Evolutionary conservation across 1,140 invertebrate species (phyloP).

Genomic region (Heliconius hermathena): DNA sequence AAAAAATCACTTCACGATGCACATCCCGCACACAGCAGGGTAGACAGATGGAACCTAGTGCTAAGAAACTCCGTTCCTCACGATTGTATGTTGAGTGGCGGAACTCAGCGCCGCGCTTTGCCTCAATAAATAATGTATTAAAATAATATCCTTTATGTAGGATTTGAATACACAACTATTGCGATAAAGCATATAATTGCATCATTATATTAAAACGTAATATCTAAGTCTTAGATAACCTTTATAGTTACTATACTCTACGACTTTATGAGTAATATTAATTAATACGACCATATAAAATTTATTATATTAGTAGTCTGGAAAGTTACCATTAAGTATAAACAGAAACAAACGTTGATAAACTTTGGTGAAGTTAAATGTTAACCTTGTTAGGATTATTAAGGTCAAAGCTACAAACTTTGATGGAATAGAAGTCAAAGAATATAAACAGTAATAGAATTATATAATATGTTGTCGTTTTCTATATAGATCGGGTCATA

Average conservation of each 20-base stretch:
- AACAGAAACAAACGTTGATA: slow-evolving; percentile 1
- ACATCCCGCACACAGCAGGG: too few relatives aligned
- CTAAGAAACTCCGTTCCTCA: too few relatives aligned
- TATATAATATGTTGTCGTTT: neutral
- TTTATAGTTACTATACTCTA: neutral
- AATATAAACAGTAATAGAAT: neutral
- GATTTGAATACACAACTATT: too few relatives aligned
- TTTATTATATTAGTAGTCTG: neutral
- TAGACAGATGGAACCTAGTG: too few relatives aligned
- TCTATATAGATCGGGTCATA: neutral
- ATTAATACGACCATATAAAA: neutral
- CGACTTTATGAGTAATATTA: neutral
- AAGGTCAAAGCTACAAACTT: neutral
- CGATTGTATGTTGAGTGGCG: too few relatives aligned
- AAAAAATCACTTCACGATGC: too few relatives aligned
- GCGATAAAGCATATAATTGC: too few relatives aligned
- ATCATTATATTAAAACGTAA: neutral
- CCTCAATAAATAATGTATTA: too few relatives aligned
- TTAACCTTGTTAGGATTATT: slow-evolving; percentile 7
- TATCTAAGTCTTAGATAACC: neutral
- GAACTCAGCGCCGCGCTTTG: too few relatives aligned
- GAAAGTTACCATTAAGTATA: neutral
- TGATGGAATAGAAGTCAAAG: neutral
- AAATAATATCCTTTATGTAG: too few relatives aligned
- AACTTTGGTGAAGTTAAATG: neutral